Conservation (phyloP, 2,113 vertebrate genomes). For the Pomatostomus ruficeps region DNA sequence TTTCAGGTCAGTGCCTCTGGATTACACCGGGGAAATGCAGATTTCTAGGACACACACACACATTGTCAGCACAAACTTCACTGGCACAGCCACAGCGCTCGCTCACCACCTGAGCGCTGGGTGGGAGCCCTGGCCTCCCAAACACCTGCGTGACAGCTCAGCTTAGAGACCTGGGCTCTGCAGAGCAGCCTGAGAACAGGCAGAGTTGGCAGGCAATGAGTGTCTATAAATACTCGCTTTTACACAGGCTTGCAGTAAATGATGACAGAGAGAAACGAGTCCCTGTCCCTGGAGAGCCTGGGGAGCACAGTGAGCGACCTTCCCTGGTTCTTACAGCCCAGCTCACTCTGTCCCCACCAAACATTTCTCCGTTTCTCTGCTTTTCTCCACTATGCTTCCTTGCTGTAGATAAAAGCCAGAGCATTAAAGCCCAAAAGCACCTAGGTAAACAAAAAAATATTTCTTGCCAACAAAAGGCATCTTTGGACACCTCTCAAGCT, state of each 20-base stretch:
- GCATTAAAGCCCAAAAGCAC: background rate
- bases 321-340: background rate
- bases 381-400: background rate
- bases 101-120: fast-evolving
- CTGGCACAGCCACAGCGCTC: fast-evolving
- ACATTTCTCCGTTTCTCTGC: too few species aligned
- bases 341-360: background rate
- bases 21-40: background rate
- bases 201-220: fast-evolving
- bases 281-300: fast-evolving
- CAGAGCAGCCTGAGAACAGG: background rate
- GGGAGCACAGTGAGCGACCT: background rate
- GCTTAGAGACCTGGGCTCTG: background rate
- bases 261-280: background rate
- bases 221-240: background rate
- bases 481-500: background rate
- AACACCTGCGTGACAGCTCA: fast-evolving
- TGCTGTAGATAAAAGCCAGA: background rate
- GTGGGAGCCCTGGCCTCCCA: background rate
- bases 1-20: background rate
- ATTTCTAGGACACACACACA: background rate
- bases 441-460: background rate
- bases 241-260: background rate
- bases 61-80: background rate
- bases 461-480: background rate